These are phyloP conservation scores for Heliconius congener DNA, from an alignment of 1,140 invertebrate species.

Conservation along the genomic window DNA sequence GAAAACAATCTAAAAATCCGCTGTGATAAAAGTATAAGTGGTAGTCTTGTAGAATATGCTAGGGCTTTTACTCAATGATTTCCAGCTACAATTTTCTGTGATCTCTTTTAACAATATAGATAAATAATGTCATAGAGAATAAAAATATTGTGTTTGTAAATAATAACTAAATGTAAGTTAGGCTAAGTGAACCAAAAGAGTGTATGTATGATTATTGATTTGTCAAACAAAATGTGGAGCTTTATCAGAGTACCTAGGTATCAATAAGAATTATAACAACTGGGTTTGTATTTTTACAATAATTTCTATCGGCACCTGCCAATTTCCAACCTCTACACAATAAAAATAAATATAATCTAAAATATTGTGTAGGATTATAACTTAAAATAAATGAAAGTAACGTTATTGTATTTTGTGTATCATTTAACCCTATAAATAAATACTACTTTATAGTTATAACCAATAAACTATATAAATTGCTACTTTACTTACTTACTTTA, in stretches of 20 bases:
- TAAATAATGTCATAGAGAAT: conserved; percentile 74
- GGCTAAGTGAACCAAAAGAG: conserved; percentile 72
- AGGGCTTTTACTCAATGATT: conserved; percentile 79
- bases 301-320: conserved; percentile 71
- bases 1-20: conserved; percentile 70
- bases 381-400: conserved; percentile 74
- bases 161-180: conserved; percentile 64
- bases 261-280: conserved; percentile 71
- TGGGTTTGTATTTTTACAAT: conserved; percentile 81
- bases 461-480: too few species aligned
- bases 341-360: conserved; percentile 63
- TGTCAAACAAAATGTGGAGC: conserved; percentile 81
- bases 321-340: conserved; percentile 76
- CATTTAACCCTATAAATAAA: conserved; percentile 6
- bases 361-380: conserved; percentile 75
- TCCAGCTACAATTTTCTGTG: conserved; percentile 83
- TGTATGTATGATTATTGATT: conserved; percentile 69
- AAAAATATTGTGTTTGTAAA: conserved; percentile 74
- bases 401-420: conserved; percentile 51
- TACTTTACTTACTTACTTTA: too few species aligned
- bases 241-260: conserved; percentile 81
- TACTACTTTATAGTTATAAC: neutral
- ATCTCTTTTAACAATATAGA: conserved; percentile 81
- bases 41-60: conserved; percentile 75
- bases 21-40: conserved; percentile 79